These are phyloP conservation scores for Drosophila greeni DNA, from an alignment of 2,888 invertebrate species.

Conservation along the genomic window DNA sequence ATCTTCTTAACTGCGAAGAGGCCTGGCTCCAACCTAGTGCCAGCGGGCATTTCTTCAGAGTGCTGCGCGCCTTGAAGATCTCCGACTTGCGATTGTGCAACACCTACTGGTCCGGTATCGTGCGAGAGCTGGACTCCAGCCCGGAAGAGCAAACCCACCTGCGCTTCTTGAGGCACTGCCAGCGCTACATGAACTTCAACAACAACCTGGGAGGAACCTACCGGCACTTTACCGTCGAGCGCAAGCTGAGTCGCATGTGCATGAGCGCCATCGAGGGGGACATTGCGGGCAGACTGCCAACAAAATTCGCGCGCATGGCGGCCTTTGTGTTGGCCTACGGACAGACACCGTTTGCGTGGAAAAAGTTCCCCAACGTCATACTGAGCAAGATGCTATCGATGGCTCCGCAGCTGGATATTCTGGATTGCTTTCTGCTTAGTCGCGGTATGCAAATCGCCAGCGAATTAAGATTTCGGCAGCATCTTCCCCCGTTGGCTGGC, in stretches of 20 bases:
- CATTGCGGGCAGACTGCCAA: constrained; percentile 76
- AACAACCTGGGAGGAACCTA: constrained; percentile 80
- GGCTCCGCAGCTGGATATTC: constrained; percentile 77
- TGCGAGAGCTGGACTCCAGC: constrained; percentile 72
- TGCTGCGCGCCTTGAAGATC: constrained; percentile 79
- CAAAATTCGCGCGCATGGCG: constrained; percentile 77
- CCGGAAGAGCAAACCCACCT: constrained; percentile 57
- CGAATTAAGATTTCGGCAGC: constrained; percentile 74
- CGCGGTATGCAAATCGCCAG: constrained; percentile 78
- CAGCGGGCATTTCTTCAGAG: constrained; percentile 78
- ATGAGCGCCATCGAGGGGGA: constrained; percentile 76
- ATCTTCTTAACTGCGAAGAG: constrained; percentile 62
- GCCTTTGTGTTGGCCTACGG: constrained; percentile 80
- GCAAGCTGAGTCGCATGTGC: constrained; percentile 76
- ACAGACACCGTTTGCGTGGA: constrained; percentile 70
- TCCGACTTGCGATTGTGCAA: constrained; percentile 79
- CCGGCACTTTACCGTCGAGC: constrained; percentile 80
- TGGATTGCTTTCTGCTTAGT: constrained; percentile 79
- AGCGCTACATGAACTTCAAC: constrained; percentile 81
- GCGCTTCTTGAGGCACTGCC: constrained; percentile 78
- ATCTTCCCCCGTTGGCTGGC: constrained; percentile 57
- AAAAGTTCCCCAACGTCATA: constrained; percentile 76
- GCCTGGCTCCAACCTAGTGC: constrained; percentile 70
- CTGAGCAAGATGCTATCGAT: constrained; percentile 77
- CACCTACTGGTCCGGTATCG: constrained; percentile 79